A percentile compares a stretch with the other conserved stretches of the same genome.
These are phyloP conservation scores for Urosaurus nigricauda DNA, from an alignment of 2,797 vertebrate genomes.

Conservation along the genomic window DNA sequence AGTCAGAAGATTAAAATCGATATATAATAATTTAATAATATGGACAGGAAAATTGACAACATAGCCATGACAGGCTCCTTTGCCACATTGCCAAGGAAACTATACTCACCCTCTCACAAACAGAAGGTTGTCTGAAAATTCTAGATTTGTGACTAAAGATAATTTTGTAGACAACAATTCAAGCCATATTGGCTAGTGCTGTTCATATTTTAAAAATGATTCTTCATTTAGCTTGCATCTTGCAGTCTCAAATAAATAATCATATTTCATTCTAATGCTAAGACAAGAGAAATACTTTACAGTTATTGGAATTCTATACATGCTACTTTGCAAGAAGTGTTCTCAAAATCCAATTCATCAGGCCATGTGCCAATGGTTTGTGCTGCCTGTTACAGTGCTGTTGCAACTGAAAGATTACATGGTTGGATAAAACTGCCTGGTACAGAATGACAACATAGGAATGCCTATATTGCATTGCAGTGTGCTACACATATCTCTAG, in stretches of 20 bases:
- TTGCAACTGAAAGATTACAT: not conserved
- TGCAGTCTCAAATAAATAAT: slow-evolving; percentile 27
- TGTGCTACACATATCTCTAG: not conserved
- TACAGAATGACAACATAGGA: not conserved
- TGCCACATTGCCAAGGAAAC: slow-evolving; percentile 7
- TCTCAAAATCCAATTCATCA: slow-evolving; percentile 22
- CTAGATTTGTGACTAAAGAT: not conserved
- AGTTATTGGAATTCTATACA: slow-evolving; percentile 11
- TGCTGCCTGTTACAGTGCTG: not conserved
- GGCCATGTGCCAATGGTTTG: not conserved
- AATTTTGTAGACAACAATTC: slow-evolving; percentile 6
- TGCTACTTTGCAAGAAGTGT: not conserved
- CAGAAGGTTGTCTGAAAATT: not conserved
- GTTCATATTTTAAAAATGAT: not conserved
- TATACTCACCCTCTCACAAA: not conserved
- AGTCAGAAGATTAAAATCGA: slow-evolving; percentile 48
- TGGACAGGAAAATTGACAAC: slow-evolving; percentile 20
- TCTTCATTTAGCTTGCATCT: not conserved
- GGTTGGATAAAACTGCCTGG: not conserved
- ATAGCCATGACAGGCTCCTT: not conserved
- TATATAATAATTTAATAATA: slow-evolving; percentile 55
- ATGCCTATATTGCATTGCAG: not conserved
- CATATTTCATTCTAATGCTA: slow-evolving; percentile 11
- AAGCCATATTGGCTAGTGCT: not conserved
- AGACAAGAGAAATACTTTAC: slow-evolving; percentile 11